Evolutionary conservation across 1,140 invertebrate species (phyloP), one percentile per base, ranked within the genome.

Genomic region (Vollenhovia emeryi): DNA sequence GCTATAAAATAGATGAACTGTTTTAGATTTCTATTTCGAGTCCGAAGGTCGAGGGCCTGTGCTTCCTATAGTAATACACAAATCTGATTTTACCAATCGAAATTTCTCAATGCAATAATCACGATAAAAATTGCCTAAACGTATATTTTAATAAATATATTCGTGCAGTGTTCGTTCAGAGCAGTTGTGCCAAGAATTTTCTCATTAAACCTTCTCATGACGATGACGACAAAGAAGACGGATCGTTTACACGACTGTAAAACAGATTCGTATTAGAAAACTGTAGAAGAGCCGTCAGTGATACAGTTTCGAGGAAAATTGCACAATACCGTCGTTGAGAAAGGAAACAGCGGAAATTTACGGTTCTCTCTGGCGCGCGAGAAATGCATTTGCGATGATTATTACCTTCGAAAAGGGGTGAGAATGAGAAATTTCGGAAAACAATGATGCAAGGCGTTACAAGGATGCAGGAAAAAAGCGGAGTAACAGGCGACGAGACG

Each of bases 381-480:
- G 57, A 83, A 52, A 36, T 18, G 82, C 27, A 8, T 86, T 85
- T 66, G 60, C 33, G 18, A 52, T 71, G 60, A 86, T 83, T 74
- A 80, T 87, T 86, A 57, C 43, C n/a, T 52, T 45, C 27, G 69
- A 55, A 27, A n/a, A 64, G 36, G 3, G n/a, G 36, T 3, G 30
- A 33, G 69, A 40, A 79, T 43, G 57, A 64, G 62, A 75, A 55
- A 36, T 74, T 80, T 84, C 40, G 66, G 45, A 48, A 84, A 62
- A 84, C 55, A 27, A 68, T 52, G 24, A 68, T 24, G 75, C 21
- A 24, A 13, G n/a, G 27, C 43, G 13, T 0, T 52, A 48, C 43
- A 27, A 64, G 1, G 24, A 24, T 43, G 43, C 27, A 13, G 9
- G 21, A 33, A 60, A n/a, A 36, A 43, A 66, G 30, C 15, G 2